Percentiles rank a stretch among this genome's conserved stretches.
Evolutionary conservation across 2,888 invertebrate species (phyloP).

Genomic region (Xanthorhoe designata): DNA sequence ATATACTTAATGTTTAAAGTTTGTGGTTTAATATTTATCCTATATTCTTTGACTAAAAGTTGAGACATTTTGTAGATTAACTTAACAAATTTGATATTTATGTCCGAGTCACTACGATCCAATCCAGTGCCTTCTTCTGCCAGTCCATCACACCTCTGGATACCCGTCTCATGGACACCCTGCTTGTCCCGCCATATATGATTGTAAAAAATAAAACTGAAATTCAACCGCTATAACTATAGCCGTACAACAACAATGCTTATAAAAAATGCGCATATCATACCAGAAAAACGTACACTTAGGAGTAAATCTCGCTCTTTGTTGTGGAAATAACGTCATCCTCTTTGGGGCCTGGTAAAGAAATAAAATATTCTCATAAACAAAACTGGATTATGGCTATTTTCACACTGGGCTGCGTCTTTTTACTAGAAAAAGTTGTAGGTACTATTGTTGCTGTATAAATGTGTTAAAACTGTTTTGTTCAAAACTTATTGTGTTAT

Average conservation of each 20-base stretch:
- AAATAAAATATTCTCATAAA: conserved; percentile 61
- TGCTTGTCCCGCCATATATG: not conserved
- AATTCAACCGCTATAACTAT: conserved; percentile 36
- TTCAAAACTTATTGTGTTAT: too few relatives aligned
- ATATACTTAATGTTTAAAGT: not conserved
- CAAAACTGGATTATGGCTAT: conserved; percentile 51
- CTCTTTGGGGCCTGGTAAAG: conserved; percentile 68
- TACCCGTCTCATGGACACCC: too few relatives aligned
- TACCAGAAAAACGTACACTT: conserved; percentile 65
- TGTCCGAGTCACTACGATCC: too few relatives aligned
- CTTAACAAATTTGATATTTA: too few relatives aligned
- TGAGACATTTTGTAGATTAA: too few relatives aligned
- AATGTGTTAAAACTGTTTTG: too few relatives aligned
- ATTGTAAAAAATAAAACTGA: not conserved
- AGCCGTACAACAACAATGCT: conserved; percentile 51
- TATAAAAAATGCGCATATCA: conserved; percentile 77
- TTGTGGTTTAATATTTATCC: not conserved
- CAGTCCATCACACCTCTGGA: too few relatives aligned
- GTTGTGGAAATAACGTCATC: conserved; percentile 58
- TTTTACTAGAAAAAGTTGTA: not conserved
- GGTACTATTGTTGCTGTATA: not conserved
- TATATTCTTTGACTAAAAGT: not conserved
- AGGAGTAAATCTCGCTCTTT: conserved; percentile 74
- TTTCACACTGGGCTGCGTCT: conserved; percentile 39
- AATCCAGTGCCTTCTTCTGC: too few relatives aligned